Base-by-base conservation (phyloP, 2,888 invertebrate genomes). In the Sphaerophoria rueppellii region DNA sequence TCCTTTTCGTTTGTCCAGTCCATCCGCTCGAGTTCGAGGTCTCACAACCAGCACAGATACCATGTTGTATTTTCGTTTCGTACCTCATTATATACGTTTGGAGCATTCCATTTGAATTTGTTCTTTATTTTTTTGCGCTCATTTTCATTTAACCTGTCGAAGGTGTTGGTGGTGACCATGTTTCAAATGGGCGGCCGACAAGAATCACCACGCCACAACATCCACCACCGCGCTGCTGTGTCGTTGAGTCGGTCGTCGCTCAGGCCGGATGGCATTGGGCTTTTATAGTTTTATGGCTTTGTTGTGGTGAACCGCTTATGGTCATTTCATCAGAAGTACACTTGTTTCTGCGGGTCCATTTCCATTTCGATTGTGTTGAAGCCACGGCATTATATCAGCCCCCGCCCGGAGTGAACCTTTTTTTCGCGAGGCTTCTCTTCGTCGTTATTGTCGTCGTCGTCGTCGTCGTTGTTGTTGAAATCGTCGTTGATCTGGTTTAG, bases 141-240 rank as follows among this genome's bases (percentile, higher is more conserved):
- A 69, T 81, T 85, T 81, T 85, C 76, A 81, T 81, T 81, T 90
- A 91, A 91, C 90, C 91, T 91, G 90, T 91, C 91, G 90, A 89
- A 91, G 91, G 91, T 91, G 91, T 91, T 91, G 91, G 90, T 90
- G 91, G 91, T 91, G 91, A 91, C 90, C 91, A 90, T 91, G 91
- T 90, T 90, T 87, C 76, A 85, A 81, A 81, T 85, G 85, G 85
- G 85, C 81, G 85, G 69, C 81, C 77, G 65, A 73, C 85, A 76
- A 69, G 69, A 73, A 60, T 74, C 54, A 12, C 63, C 65, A 65
- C 50, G 35, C 48, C 50, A 46, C 71, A 46, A 60, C 57, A 57
- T 24, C 24, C 40, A 40, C 40, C 40, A 40, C 40, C 6, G 9
- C 60, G 35, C 34, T 61, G 50, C 24, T 40, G 72, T 16, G 14